Evolutionary conservation across 2,888 invertebrate species (phyloP).

Genomic region (Ecliptopera silaceata): DNA sequence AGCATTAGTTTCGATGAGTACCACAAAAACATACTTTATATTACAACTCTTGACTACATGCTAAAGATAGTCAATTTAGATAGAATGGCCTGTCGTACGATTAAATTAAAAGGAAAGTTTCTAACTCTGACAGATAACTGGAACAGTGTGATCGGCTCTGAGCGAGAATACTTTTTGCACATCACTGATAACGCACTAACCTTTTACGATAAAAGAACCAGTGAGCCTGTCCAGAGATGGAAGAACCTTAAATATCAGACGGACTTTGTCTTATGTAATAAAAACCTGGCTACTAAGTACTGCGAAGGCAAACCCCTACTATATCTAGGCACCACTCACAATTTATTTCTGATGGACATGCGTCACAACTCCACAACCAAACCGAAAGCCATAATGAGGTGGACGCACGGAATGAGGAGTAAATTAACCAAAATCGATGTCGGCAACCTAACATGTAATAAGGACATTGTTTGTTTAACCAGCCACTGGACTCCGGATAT

Average conservation of each 20-base stretch:
- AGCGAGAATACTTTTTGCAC: constrained; percentile 60
- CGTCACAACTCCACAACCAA: constrained; percentile 50
- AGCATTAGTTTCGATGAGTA: constrained; percentile 68
- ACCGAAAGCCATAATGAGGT: constrained; percentile 69
- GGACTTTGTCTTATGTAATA: constrained; percentile 59
- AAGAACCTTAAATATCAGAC: constrained; percentile 51
- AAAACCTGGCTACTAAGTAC: constrained; percentile 60
- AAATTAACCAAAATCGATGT: constrained; percentile 71
- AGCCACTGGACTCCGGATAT: constrained; percentile 76
- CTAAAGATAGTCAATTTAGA: constrained; percentile 69
- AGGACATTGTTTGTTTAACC: constrained; percentile 62
- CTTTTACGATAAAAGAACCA: constrained; percentile 70
- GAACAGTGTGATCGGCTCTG: constrained; percentile 64
- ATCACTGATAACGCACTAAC: constrained; percentile 56
- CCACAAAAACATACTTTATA: constrained; percentile 68
- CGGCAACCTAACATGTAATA: constrained; percentile 59
- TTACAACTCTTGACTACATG: constrained; percentile 58
- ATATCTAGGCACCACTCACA: constrained; percentile 67
- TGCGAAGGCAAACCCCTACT: constrained; percentile 53
- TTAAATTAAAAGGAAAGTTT: constrained; percentile 53
- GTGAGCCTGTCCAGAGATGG: constrained; percentile 52
- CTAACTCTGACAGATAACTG: constrained; percentile 62
- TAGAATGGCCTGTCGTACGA: constrained; percentile 57
- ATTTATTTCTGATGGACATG: constrained; percentile 66
- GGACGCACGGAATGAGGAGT: constrained; percentile 82